phyloP scores from a whole-genome alignment of 1,140 invertebrate genomes.

The Chionoecetes opilio region DNA sequence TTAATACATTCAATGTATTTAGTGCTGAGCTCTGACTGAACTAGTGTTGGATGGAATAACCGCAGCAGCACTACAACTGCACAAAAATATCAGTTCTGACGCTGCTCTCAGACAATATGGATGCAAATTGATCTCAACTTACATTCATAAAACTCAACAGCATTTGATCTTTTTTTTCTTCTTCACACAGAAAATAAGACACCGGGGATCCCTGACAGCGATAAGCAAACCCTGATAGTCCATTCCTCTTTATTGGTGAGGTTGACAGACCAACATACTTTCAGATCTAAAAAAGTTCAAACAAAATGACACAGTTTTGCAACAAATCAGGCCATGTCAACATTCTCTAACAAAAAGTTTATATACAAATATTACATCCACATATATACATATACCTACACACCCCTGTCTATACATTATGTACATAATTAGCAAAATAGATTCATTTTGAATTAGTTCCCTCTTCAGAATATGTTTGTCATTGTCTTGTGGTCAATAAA shows the following conservation, averaged over 20 bases:
- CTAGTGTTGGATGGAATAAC: too few species aligned
- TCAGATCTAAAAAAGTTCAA: slow-evolving; percentile 8
- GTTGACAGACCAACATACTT: not conserved
- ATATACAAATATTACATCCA: slow-evolving; percentile 12
- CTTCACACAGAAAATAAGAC: too few species aligned
- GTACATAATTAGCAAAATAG: slow-evolving; percentile 57
- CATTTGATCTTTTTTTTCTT: too few species aligned
- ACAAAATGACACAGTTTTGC: not conserved
- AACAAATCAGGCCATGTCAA: not conserved
- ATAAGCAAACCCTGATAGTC: not conserved
- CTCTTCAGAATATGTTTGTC: not conserved
- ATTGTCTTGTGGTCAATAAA: not conserved
- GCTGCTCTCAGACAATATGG: too few species aligned
- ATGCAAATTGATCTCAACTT: too few species aligned
- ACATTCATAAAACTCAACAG: too few species aligned
- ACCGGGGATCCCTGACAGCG: too few species aligned
- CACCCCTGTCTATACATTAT: slow-evolving; percentile 7
- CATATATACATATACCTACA: slow-evolving; percentile 47
- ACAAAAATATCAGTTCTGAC: too few species aligned
- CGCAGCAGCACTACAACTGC: too few species aligned
- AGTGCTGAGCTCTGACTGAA: too few species aligned
- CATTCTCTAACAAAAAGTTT: not conserved
- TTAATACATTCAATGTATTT: too few species aligned
- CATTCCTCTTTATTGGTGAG: not conserved
- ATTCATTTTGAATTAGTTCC: slow-evolving; percentile 10